Base-by-base conservation (phyloP, 2,113 vertebrate species). In the Eupsittula cactorum region DNA sequence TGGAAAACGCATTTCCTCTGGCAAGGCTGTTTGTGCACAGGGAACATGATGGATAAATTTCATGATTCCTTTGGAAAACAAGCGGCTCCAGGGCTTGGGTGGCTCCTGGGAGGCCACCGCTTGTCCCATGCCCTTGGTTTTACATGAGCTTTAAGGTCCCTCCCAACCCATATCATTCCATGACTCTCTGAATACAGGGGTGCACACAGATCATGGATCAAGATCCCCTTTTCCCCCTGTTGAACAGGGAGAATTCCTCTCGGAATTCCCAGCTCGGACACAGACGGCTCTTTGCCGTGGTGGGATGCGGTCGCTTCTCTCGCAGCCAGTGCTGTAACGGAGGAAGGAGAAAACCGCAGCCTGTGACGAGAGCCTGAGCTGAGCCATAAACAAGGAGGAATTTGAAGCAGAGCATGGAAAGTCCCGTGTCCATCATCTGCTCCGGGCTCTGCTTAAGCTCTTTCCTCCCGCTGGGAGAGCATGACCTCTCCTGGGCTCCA, bases 1-100 rank as follows among this genome's bases (percentile, higher is more conserved):
- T 3, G 80, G 94, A 95, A 93, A 78, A 90, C 11, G 41, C 60
- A 81, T 95, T 96, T 96, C 95, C 95, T 92, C 9, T 52, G 28
- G 55, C 1, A 15, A n/a, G 31, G 28, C 47, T 90, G 83, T 86
- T 93, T 90, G 16, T 73, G 39, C 18, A 1, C 10, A 2, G 49
- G 27, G 74, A 82, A 21, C 16, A 0, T 1, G 23, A 60, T 12
- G 63, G 67, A 47, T 2, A 11, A 55, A 64, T 70, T 67, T 90
- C 71, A 74, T 13, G 53, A 16, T 25, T 28, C 74, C 25, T 70
- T 53, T 62, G 84, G 44, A 39, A 39, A 81, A 46, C 1, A 2
- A 82, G 29, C 9, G 10, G 5, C 55, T 13, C 0, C 8, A 60
- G 53, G 64, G 14, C 10, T 23, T 1, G 10, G 24, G 13, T 23